Conservation (phyloP, 2,888 invertebrate genomes). For the Apomyelois bistriatella region DNA sequence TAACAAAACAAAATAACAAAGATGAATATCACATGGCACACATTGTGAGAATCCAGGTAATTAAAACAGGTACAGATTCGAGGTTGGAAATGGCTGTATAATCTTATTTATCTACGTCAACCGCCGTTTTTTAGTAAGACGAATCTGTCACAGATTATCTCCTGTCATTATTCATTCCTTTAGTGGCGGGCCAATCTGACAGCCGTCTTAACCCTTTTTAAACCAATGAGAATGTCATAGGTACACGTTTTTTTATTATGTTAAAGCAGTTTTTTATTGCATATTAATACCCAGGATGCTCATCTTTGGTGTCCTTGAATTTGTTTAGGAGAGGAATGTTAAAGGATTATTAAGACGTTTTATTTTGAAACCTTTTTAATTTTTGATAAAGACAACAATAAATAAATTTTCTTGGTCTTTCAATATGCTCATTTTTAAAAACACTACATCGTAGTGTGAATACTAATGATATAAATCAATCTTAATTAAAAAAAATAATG, state of each 20-base stretch:
- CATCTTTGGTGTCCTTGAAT: constrained; percentile 23
- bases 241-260: constrained; percentile 59
- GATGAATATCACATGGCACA: constrained; percentile 46
- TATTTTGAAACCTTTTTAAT: no score
- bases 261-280: constrained; percentile 54
- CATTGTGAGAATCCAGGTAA: constrained; percentile 77
- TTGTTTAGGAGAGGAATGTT: not conserved
- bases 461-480: not conserved
- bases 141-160: constrained; percentile 79
- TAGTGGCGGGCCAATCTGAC: constrained; percentile 70
- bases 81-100: constrained; percentile 67
- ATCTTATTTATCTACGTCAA: constrained; percentile 76
- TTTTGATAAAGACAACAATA: no score
- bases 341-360: no score
- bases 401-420: no score
- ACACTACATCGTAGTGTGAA: not conserved
- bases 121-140: constrained; percentile 73
- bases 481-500: constrained; percentile 8
- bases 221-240: constrained; percentile 74
- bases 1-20: constrained; percentile 24
- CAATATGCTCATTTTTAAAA: not conserved
- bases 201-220: constrained; percentile 79
- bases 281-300: constrained; percentile 42
- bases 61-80: constrained; percentile 67
- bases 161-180: constrained; percentile 69